Evolutionary conservation across 2,888 invertebrate genomes (phyloP).

Genomic region (Ectemnius continuus): DNA sequence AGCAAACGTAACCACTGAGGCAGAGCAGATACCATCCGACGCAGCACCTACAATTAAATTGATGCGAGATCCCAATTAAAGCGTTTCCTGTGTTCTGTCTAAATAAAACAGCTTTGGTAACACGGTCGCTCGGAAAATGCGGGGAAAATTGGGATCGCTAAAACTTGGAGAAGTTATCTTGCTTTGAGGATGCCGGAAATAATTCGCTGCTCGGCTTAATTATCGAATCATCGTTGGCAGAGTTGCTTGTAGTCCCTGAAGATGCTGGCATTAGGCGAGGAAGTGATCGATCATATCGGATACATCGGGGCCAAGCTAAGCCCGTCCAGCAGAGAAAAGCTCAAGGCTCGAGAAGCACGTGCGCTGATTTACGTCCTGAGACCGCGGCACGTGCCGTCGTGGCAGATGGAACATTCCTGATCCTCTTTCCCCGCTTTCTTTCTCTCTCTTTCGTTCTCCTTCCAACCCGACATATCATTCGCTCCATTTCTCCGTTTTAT

Average conservation of each 20-base stretch:
- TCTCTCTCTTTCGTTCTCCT: slow-evolving; percentile 22
- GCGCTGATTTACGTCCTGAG: slow-evolving; percentile 59
- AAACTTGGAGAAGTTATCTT: too few relatives aligned
- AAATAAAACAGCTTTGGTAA: too few relatives aligned
- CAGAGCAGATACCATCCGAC: too few relatives aligned
- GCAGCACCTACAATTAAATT: too few relatives aligned
- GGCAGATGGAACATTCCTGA: slow-evolving; percentile 44
- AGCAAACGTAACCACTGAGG: too few relatives aligned
- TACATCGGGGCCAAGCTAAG: slow-evolving; percentile 26
- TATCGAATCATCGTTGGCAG: not conserved
- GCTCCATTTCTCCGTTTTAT: not conserved
- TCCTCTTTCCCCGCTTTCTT: slow-evolving; percentile 24
- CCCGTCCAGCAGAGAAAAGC: slow-evolving; percentile 38
- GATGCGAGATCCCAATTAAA: too few relatives aligned
- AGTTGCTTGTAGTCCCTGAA: not conserved
- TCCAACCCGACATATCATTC: slow-evolving; percentile 1
- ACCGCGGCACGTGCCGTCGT: slow-evolving; percentile 53
- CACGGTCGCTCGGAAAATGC: too few relatives aligned
- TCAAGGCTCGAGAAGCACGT: slow-evolving; percentile 45
- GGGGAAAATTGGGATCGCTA: too few relatives aligned
- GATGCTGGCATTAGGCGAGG: slow-evolving; percentile 29
- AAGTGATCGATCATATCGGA: slow-evolving; percentile 44
- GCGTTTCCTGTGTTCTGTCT: too few relatives aligned
- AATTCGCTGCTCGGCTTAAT: not conserved
- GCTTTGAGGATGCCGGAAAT: not conserved